A percentile compares a stretch with the other conserved stretches of the same genome.
Conservation (phyloP, 1,140 invertebrate species). For the Drosophila persimilis region DNA sequence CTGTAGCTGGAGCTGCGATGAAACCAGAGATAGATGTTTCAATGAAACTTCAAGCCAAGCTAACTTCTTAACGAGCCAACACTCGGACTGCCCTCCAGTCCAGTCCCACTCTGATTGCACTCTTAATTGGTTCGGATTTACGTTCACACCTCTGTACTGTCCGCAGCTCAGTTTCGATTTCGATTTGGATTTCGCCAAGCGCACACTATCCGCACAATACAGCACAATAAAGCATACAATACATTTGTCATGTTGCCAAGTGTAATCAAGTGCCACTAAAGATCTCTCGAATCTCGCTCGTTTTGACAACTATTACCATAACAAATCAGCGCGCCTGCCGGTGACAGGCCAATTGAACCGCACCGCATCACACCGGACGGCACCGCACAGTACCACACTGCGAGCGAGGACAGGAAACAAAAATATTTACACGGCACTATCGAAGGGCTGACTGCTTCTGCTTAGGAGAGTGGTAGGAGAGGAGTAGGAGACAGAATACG, state of each 20-base stretch:
- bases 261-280: slow-evolving; percentile 75
- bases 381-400: neutral
- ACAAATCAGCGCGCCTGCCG: slow-evolving; percentile 75
- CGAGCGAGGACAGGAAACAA: slow-evolving; percentile 47
- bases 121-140: slow-evolving; percentile 66
- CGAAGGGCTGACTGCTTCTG: slow-evolving; percentile 4
- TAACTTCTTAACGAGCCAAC: slow-evolving; percentile 51
- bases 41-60: slow-evolving; percentile 11
- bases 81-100: slow-evolving; percentile 20
- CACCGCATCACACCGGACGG: neutral
- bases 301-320: slow-evolving; percentile 80
- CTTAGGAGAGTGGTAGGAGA: neutral
- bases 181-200: slow-evolving; percentile 18
- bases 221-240: slow-evolving; percentile 11
- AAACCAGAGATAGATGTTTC: slow-evolving; percentile 32
- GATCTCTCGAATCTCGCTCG: slow-evolving; percentile 73
- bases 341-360: slow-evolving; percentile 76
- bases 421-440: slow-evolving; percentile 74
- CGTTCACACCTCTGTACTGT: slow-evolving; percentile 34
- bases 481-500: slow-evolving; percentile 6
- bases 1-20: slow-evolving; percentile 29
- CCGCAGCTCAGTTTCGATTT: slow-evolving; percentile 32
- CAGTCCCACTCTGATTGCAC: slow-evolving; percentile 10
- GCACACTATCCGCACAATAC: slow-evolving; percentile 6
- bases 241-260: slow-evolving; percentile 56